These are phyloP conservation scores for Eudasyphora cyanicolor DNA, from an alignment of 2,888 invertebrate genomes.

Conservation along the genomic window DNA sequence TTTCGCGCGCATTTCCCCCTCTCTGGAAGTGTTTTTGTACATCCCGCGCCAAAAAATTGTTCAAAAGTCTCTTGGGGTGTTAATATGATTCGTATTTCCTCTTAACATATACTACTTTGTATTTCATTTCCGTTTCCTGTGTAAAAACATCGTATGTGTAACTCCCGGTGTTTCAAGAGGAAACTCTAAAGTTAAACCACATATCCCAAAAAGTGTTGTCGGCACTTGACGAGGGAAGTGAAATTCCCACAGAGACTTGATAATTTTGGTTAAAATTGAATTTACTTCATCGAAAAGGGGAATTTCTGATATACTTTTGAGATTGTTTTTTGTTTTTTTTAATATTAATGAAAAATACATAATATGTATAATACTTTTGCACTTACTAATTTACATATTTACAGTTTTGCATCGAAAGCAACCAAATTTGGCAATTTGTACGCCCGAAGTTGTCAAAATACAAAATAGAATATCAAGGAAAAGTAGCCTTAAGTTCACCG, in stretches of 20 bases:
- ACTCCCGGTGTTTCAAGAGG: neutral
- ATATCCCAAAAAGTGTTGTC: neutral
- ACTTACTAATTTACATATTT: no score
- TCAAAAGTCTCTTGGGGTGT: neutral
- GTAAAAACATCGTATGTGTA: neutral
- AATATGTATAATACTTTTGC: no score
- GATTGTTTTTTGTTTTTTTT: no score
- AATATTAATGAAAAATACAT: no score
- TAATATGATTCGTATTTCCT: conserved; percentile 46
- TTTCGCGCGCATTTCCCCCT: neutral
- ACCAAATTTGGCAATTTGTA: no score
- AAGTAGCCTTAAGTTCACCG: no score
- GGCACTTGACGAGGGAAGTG: neutral
- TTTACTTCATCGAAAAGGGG: no score
- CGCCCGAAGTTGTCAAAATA: no score
- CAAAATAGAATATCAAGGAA: no score
- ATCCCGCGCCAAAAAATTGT: neutral
- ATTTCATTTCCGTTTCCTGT: conserved; percentile 32
- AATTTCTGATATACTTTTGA: no score
- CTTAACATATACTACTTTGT: conserved; percentile 16
- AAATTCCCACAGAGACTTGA: neutral
- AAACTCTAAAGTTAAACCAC: neutral
- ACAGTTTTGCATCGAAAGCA: no score
- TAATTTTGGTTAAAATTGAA: neutral
- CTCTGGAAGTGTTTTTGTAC: neutral